phyloP scores from a whole-genome alignment of 2,113 vertebrate genomes.

The Hystrix brachyura region DNA sequence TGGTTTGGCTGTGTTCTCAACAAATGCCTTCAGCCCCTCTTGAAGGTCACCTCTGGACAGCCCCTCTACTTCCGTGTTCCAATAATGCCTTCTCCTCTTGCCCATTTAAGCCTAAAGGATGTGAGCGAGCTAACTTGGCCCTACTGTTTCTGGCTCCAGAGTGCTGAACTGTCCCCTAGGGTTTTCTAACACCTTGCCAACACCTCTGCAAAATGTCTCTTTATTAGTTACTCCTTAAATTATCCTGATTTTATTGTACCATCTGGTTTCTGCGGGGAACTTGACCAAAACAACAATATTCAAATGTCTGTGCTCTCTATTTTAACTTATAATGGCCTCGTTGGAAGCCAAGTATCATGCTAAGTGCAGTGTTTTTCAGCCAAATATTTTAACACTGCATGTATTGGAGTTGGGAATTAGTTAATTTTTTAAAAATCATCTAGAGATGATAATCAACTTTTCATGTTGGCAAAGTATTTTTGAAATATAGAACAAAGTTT shows the following conservation, averaged over 20 bases:
- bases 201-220: slow-evolving; percentile 47
- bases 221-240: slow-evolving; percentile 34
- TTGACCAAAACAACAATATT: slow-evolving; percentile 18
- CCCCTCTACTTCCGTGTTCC: neutral
- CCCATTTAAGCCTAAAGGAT: neutral
- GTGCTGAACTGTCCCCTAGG: neutral
- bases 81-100: neutral
- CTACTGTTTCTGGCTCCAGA: neutral
- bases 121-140: neutral
- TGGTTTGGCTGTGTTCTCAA: neutral
- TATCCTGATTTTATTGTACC: slow-evolving; percentile 24
- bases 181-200: neutral
- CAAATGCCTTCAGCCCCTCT: neutral
- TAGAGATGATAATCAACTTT: neutral
- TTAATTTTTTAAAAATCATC: neutral
- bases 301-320: neutral
- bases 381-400: slow-evolving; percentile 26
- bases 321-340: neutral
- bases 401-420: neutral
- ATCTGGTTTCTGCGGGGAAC: slow-evolving; percentile 59
- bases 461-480: neutral
- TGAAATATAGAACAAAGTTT: neutral
- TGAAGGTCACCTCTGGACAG: neutral
- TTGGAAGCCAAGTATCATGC: slow-evolving; percentile 11
- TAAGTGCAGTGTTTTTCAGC: neutral